Evolutionary conservation across 2,888 invertebrate species (phyloP), one percentile per base, ranked within the genome.

Genomic region (Dynastes tityus): DNA sequence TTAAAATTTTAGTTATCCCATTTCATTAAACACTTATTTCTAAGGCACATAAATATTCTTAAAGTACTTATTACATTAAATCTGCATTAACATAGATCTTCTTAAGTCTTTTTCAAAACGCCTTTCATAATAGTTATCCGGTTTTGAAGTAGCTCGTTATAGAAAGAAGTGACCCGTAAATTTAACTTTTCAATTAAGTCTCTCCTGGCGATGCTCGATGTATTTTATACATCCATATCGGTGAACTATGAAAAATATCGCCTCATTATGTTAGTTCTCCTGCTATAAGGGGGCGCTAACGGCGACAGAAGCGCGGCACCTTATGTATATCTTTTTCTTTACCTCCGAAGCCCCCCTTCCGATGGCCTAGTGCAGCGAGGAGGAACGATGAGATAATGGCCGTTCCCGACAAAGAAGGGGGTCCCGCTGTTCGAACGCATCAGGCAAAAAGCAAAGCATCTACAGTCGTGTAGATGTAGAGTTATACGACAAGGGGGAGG

Each of bases 361-460:
- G 32, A 37, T 37, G 55, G 32, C 13, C 45, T 67, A 45, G n/a
- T 16, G 45, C 45, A 0, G 55, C 45, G 58, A 71, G 2, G 71
- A 55, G n/a, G 58, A 71, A 71, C 29, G 71, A 71, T 16, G 58
- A 71, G 71, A 55, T 71, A 71, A 58, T 73, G 55, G 55, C 68
- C 58, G 58, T 73, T 74, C 78, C 78, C 78, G 78, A 78, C 78
- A 78, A 78, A 78, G 78, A 68, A 68, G 70, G 70, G 70, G 70
- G 49, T 9, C 58, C 55, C 73, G 16, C 45, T 11, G 32, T 32
- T 49, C 67, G 55, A 37, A 22, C 16, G 6, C 37, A n/a, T 40
- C 61, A 73, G 73, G 65, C 64, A 73, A 65, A 40, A 58, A 22
- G 55, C 32, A 37, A 22, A 58, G 45, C 45, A 37, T 37, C 32